Base-by-base conservation (phyloP, 2,888 invertebrate genomes). In the Brenthis ino region DNA sequence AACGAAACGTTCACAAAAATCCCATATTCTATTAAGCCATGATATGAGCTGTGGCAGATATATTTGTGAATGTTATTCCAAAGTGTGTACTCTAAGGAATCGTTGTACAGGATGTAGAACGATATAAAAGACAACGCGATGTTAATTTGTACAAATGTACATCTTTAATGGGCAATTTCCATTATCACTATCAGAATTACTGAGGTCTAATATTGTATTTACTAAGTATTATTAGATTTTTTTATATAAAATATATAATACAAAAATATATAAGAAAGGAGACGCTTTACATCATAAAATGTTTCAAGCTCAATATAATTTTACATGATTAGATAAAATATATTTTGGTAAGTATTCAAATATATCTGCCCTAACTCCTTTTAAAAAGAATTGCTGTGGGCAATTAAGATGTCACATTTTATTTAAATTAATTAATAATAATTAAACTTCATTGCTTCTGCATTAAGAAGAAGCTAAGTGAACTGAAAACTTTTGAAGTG, bases 381-480 rank as follows among this genome's bases (percentile, higher is more conserved):
- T 75, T 76, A 79, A 79, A 82, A 91, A 92, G 92, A 80, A 83
- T 91, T 92, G 91, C 86, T 92, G 92, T 92, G 92, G 92, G 85
- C 84, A 85, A 70, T 68, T 64, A 48, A 54, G 6, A 68, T 48
- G 53, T 60, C 54, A 57, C 43, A 54, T 55, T 20, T 48, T 33
- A 54, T 55, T 54, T 16, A 67, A 69, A 11, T 33, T 8, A 63
- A 58, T 24, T 60, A 58, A 65, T 60, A 58, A 65, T 55, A 68
- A 68, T 71, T 63, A 72, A 58, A 69, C 73, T 80, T 84, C 91
- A 91, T 93, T 92, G 92, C 92, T 90, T 89, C 92, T 92, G 92
- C 92, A 91, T 87, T 77, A 75, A 78, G 76, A 87, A 85, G 86
- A 88, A 89, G 88, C 88, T 80, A 75, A 77, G 73, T 70, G 72